Conservation (phyloP, 2,888 invertebrate species). For the Catocala sponsa region DNA sequence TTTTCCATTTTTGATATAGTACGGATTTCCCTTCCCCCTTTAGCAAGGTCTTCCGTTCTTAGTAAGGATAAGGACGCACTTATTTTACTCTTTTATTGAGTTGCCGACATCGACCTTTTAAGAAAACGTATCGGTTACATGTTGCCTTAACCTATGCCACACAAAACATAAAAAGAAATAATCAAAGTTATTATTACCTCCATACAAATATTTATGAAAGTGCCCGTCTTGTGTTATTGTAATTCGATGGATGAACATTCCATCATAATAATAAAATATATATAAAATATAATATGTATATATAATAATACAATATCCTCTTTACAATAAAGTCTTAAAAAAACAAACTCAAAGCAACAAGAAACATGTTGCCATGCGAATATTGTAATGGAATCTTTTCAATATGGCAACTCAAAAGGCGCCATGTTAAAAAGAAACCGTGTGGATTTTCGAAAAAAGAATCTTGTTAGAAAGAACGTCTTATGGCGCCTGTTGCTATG, state of each 20-base stretch:
- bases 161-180: conserved; percentile 7
- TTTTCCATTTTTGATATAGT: conserved; percentile 18
- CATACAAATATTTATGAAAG: neutral
- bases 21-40: conserved; percentile 29
- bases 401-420: too few relatives aligned
- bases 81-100: conserved; percentile 44
- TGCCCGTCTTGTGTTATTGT: neutral
- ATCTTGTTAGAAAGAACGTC: neutral
- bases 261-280: neutral
- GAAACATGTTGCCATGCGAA: neutral
- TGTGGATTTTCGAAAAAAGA: neutral
- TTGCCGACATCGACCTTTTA: conserved; percentile 30
- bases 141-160: conserved; percentile 17
- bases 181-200: conserved; percentile 1
- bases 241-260: neutral
- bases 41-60: conserved; percentile 40
- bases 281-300: too few relatives aligned
- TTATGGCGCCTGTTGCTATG: conserved; percentile 10
- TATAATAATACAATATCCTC: too few relatives aligned
- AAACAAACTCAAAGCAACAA: neutral
- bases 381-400: too few relatives aligned
- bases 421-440: too few relatives aligned
- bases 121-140: conserved; percentile 22
- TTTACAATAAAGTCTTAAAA: neutral
- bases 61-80: conserved; percentile 39